Conservation (phyloP, 2,797 vertebrate species). For the Fratercula arctica region DNA sequence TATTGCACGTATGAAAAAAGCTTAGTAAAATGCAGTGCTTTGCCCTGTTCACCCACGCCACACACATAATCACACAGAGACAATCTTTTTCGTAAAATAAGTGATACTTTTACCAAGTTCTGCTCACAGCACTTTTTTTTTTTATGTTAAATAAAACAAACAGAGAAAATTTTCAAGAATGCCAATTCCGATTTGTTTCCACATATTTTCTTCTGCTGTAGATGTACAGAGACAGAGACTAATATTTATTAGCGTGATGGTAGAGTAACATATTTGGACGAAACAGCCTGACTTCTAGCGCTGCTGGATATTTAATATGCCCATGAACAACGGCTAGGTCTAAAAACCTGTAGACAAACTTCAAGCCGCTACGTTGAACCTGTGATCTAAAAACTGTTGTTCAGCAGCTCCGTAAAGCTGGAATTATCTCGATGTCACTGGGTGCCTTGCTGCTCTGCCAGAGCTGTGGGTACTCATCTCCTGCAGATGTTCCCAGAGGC, state of each 20-base stretch:
- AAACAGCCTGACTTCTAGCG: not conserved
- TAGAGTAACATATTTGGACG: not conserved
- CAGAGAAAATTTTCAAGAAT: not conserved
- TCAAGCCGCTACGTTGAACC: accelerated
- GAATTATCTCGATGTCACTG: accelerated
- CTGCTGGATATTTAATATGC: not conserved
- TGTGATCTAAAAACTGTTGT: not conserved
- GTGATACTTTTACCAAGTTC: not conserved
- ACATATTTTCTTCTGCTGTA: not conserved
- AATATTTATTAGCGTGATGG: not conserved
- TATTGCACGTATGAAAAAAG: not conserved
- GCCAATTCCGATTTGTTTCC: not conserved
- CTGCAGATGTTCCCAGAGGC: not conserved
- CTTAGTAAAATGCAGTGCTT: not conserved
- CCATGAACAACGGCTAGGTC: not conserved
- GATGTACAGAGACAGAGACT: not conserved
- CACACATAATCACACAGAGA: not conserved
- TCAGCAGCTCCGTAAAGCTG: not conserved
- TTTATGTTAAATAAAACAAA: not conserved
- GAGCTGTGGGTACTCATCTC: not conserved
- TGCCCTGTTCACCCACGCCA: not conserved
- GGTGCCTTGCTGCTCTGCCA: not conserved
- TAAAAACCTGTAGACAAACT: not conserved
- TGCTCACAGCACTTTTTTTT: not conserved
- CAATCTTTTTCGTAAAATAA: not conserved